Evolutionary conservation across 2,888 invertebrate species (phyloP), one percentile per base, ranked within the genome.

Genomic region (Chrysina gloriosa): DNA sequence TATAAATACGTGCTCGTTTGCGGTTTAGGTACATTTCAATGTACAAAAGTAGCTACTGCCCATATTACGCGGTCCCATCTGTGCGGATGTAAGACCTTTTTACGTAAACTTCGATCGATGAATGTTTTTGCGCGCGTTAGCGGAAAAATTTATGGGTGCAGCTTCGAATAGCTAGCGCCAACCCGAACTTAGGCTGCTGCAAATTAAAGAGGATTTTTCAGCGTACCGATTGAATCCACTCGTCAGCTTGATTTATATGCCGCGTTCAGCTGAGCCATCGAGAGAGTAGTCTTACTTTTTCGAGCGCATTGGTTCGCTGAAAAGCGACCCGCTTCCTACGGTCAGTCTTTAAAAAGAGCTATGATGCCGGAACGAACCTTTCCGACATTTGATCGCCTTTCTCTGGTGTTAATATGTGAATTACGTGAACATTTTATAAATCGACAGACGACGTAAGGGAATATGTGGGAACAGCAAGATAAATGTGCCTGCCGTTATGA

Each of bases 191-290:
- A 80, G 79, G 77, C 78, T 77, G 79, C 78, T 78, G 80, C 80
- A 80, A 81, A 81, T 81, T 81, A 80, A 81, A 80, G 79, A 78
- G 80, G 79, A 81, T 81, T 80, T 81, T 81, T 80, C 79, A 80
- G 76, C 79, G 79, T 76, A 78, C 75, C 80, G 79, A 81, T 81
- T 80, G 80, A 80, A 81, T 80, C 80, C 77, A 79, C 78, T 80
- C 77, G 77, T 79, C 77, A 75, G 73, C 73, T 75, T 80, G 81
- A 81, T 80, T 81, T 81, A 81, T 81, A 73, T 47, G 45, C 54
- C 29, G 25, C 23, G 61, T 45, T 47, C 58, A 21, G 19, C 29
- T 23, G 48, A 61, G 23, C 34, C 39, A 54, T 54, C 52, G 65
- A 6, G 63, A 42, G 14, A 63, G 29, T 11, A 45, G 23, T 36